Base-by-base conservation (phyloP, 2,888 invertebrate genomes). In the Volucella inanis region DNA sequence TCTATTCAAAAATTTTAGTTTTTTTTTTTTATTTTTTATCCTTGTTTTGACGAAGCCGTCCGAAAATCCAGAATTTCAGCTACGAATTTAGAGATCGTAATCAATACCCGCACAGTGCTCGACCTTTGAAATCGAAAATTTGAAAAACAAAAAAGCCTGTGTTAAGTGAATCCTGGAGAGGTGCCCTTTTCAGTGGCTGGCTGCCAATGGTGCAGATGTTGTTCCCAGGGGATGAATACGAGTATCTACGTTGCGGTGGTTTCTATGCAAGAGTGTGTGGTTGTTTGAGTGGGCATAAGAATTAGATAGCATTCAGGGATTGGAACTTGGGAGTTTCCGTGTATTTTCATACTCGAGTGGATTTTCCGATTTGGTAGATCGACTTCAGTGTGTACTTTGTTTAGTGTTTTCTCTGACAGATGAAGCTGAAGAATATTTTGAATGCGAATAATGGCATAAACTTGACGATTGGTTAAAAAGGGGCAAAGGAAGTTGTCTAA, bases 171-270 rank as follows among this genome's bases (percentile, higher is more conserved):
- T 84, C 67, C 75, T 71, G 71, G 84, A 31, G 31, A 84, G 79
- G 84, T 84, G 79, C 84, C 61, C 84, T 79, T 79, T 75, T 84
- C 50, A 45, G 79, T 79, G 75, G 79, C 84, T 79, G 79, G 55
- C 38, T 84, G 79, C 84, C 84, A 84, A 79, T 75, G 75, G 65
- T 84, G 84, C 84, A 84, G 84, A 84, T 84, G 84, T 74, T 71
- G 49, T 84, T 84, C 84, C 79, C 84, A 84, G 71, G 84, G 84
- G 84, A 84, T 79, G 79, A 76, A 84, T 79, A 49, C 55, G 31
- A 31, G 6, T 31, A 31, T 31, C 6, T 31, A 31, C 31, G 31
- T 59, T 79, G 55, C 71, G 65, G 70, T 39, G 55, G 65, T 49
- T 65, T 71, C 79, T 70, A 47, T 75, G 64, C 14, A 43, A 50